Evolutionary conservation across 2,113 vertebrate genomes (phyloP).

Genomic region (Gila orcuttii): DNA sequence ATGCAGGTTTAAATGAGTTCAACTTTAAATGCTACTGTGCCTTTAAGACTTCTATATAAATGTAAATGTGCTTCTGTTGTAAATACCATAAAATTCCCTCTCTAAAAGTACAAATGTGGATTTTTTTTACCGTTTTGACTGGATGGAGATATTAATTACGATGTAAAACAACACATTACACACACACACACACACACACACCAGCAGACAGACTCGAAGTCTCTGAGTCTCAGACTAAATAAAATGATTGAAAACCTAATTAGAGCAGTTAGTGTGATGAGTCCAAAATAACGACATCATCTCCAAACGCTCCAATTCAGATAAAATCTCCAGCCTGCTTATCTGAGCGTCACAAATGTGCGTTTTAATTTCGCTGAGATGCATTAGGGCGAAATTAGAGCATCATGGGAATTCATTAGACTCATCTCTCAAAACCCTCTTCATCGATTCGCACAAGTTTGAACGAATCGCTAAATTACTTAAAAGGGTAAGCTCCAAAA

Average conservation of each 20-base stretch:
- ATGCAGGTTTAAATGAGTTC: not conserved
- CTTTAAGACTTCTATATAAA: not conserved
- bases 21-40: not conserved
- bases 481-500: constrained; percentile 45
- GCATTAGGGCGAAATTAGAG: constrained; percentile 46
- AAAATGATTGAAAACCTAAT: constrained; percentile 31
- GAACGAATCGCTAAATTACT: constrained; percentile 41
- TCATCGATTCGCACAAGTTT: constrained; percentile 45
- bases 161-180: not conserved
- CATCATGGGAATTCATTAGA: constrained; percentile 37
- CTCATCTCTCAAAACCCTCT: constrained; percentile 26
- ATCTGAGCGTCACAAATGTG: constrained; percentile 42
- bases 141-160: not conserved
- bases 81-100: not conserved
- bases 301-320: constrained; percentile 11
- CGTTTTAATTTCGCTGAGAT: constrained; percentile 47
- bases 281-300: constrained; percentile 40
- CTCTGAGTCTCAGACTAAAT: not conserved
- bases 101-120: not conserved
- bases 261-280: constrained; percentile 31
- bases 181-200: not conserved
- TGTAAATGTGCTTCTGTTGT: not conserved
- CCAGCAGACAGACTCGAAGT: not conserved
- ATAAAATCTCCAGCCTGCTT: constrained; percentile 30
- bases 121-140: not conserved